These are phyloP conservation scores for Dysidea cf. avara DNA, from an alignment of 37 sponge, comb jelly and placozoan genomes.

Conservation along the genomic window DNA sequence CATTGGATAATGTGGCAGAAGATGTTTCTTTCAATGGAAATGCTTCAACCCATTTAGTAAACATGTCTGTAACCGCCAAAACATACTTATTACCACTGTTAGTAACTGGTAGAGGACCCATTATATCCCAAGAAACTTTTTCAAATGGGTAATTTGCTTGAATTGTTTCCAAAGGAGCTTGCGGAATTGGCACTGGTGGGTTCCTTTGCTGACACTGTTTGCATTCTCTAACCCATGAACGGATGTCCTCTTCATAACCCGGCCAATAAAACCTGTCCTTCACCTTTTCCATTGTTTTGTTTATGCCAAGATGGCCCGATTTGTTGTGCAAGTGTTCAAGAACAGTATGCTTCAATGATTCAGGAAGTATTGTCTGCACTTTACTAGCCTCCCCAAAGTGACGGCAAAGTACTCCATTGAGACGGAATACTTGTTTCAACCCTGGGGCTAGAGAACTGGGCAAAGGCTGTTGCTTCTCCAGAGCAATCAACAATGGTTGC, in stretches of 20 bases:
- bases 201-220: constrained; percentile 3
- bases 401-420: constrained; percentile 9
- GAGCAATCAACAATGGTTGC: too few species aligned
- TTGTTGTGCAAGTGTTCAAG: constrained; percentile 20
- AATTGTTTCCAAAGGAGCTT: constrained; percentile 26
- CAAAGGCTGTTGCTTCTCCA: not conserved
- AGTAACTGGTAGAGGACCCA: constrained; percentile 25
- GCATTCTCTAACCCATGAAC: constrained; percentile 7
- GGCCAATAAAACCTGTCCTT: constrained; percentile 25
- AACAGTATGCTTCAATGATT: not conserved
- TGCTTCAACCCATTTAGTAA: too few species aligned
- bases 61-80: constrained; percentile 21
- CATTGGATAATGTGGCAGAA: not conserved
- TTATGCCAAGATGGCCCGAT: constrained; percentile 26
- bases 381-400: not conserved
- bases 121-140: too few species aligned
- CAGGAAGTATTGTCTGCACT: constrained; percentile 9
- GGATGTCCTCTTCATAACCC: constrained; percentile 5
- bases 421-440: not conserved
- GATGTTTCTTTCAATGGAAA: constrained; percentile 2
- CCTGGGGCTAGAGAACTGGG: too few species aligned
- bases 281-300: constrained; percentile 30
- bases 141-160: constrained; percentile 6
- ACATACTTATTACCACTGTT: constrained; percentile 18
- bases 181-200: not conserved